Percentiles rank a stretch among this genome's conserved stretches.
Conservation (phyloP, 64 coral and sea anemone genomes). For the Hydrozoanthus tunicans region DNA sequence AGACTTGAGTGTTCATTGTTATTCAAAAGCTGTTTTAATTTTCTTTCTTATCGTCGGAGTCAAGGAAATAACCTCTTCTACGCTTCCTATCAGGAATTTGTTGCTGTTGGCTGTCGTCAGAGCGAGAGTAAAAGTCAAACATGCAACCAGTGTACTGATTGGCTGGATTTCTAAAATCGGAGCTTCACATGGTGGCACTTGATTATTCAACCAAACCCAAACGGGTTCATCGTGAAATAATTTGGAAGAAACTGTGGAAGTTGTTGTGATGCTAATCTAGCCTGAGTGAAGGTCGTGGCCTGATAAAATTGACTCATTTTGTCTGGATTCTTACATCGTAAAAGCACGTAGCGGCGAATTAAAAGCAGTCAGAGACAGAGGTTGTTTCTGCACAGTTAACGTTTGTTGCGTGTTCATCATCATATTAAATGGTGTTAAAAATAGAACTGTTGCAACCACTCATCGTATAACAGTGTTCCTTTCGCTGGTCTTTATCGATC, state of each 20-base stretch:
- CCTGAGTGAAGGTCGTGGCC: too few relatives aligned
- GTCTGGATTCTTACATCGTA: not conserved
- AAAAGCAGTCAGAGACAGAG: not conserved
- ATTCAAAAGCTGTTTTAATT: too few relatives aligned
- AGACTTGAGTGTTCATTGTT: too few relatives aligned
- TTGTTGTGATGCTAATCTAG: too few relatives aligned
- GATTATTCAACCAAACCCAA: not conserved
- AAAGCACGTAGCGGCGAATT: not conserved
- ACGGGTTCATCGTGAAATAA: not conserved
- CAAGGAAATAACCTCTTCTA: too few relatives aligned
- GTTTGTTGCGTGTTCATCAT: not conserved
- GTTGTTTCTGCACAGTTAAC: too few relatives aligned
- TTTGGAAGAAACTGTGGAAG: not conserved
- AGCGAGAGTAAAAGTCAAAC: slow-evolving; percentile 14
- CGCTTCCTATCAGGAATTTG: too few relatives aligned
- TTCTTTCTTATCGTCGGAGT: too few relatives aligned
- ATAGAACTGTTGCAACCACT: slow-evolving; percentile 47
- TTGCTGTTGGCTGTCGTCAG: not conserved
- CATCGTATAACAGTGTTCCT: slow-evolving; percentile 45
- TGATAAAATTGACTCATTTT: not conserved
- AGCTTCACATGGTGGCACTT: slow-evolving; percentile 2
- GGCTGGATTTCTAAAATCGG: not conserved
- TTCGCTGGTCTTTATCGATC: slow-evolving; percentile 48
- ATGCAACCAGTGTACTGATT: not conserved
- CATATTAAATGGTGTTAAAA: not conserved